These are phyloP conservation scores for Aphidius ervi DNA, from an alignment of 1,140 invertebrate genomes.

Conservation along the genomic window DNA sequence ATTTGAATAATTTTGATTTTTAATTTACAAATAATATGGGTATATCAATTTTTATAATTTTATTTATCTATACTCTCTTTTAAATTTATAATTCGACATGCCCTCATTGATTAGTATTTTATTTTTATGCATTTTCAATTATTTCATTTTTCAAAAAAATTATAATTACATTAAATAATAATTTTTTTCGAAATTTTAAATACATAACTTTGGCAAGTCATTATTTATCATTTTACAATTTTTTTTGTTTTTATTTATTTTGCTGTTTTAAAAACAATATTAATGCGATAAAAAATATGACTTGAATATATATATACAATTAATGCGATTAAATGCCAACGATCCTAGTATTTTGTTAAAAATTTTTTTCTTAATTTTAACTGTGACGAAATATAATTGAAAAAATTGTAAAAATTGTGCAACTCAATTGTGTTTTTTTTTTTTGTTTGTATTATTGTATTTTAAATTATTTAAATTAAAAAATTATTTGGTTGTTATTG, in stretches of 20 bases:
- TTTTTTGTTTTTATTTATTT: neutral
- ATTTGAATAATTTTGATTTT: too few relatives aligned
- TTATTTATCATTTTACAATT: conserved; percentile 1
- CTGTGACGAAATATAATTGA: neutral
- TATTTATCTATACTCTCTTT: conserved; percentile 14
- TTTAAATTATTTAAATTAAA: too few relatives aligned
- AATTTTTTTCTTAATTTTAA: conserved; percentile 2
- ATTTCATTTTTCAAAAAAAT: neutral
- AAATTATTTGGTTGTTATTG: too few relatives aligned
- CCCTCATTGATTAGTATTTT: conserved; percentile 16
- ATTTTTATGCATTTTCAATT: conserved; percentile 1
- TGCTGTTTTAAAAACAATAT: conserved; percentile 15
- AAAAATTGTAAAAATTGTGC: too few relatives aligned
- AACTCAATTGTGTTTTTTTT: too few relatives aligned
- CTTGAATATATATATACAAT: conserved; percentile 1
- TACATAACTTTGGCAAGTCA: neutral
- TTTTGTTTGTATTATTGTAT: too few relatives aligned
- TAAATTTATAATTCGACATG: conserved; percentile 21
- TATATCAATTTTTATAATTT: neutral
- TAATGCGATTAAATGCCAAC: too few relatives aligned
- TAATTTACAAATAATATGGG: too few relatives aligned
- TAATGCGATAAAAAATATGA: conserved; percentile 2
- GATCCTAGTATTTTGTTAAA: neutral
- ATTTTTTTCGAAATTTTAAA: neutral
- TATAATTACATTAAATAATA: conserved; percentile 10